These are phyloP conservation scores for Colaptes auratus DNA, from an alignment of 2,113 vertebrate species.

Conservation along the genomic window DNA sequence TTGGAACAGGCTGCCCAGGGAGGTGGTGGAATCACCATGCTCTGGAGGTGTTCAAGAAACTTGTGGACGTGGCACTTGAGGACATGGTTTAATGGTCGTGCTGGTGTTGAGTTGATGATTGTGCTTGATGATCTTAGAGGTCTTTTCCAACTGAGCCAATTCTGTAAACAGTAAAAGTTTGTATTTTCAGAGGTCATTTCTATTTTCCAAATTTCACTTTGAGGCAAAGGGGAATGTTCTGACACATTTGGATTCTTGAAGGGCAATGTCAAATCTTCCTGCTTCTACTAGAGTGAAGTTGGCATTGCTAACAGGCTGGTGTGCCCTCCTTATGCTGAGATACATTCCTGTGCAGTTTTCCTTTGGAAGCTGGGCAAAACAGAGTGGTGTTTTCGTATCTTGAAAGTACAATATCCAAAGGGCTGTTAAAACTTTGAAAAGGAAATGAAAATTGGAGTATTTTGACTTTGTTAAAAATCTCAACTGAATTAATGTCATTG, in stretches of 20 bases:
- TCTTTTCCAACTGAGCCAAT: no score
- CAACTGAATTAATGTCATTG: neutral
- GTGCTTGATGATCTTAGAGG: no score
- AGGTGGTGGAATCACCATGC: no score
- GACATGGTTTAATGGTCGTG: no score
- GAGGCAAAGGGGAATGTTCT: neutral
- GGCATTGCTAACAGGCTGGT: neutral
- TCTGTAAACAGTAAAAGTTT: neutral
- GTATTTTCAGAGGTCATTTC: neutral
- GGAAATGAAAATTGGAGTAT: neutral
- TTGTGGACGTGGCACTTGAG: no score
- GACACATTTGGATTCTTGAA: neutral
- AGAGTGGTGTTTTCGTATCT: neutral
- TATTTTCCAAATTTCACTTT: neutral
- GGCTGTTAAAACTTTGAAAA: neutral
- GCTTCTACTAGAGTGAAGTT: neutral
- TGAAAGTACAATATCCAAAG: neutral
- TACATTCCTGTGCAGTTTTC: rapidly evolving
- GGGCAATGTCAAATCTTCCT: neutral
- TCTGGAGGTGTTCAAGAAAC: no score
- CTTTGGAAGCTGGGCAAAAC: neutral
- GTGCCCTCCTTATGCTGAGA: neutral
- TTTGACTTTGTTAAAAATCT: neutral
- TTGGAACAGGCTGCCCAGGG: no score
- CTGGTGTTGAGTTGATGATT: no score